Evolutionary conservation across 1,140 invertebrate genomes (phyloP).

Genomic region (Laupala kohalensis): DNA sequence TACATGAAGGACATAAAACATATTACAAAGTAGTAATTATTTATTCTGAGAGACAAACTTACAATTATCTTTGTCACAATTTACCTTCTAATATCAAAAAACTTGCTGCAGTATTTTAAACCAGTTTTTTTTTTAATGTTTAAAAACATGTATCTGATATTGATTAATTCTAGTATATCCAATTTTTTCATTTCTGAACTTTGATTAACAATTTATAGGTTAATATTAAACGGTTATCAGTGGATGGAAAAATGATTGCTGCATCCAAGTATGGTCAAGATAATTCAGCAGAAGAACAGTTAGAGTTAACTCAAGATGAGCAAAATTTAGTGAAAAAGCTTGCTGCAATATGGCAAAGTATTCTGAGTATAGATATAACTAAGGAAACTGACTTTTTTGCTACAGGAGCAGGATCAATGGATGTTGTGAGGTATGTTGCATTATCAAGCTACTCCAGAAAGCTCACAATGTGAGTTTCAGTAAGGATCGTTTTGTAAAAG

Average conservation of each 20-base stretch:
- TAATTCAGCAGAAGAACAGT: conserved; percentile 34
- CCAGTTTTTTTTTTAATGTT: no score
- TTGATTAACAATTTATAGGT: conserved; percentile 31
- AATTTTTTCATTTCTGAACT: no score
- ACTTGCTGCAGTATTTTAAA: no score
- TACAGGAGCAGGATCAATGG: conserved; percentile 87
- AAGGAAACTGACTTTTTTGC: conserved; percentile 83
- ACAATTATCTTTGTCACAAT: no score
- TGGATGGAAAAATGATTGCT: conserved; percentile 68
- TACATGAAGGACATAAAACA: no score
- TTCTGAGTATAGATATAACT: conserved; percentile 63
- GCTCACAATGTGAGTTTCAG: no score
- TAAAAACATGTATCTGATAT: no score
- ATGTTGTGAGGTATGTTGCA: conserved; percentile 59
- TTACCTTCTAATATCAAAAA: no score
- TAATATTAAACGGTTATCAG: conserved; percentile 56
- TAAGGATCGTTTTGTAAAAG: no score
- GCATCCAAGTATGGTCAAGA: conserved; percentile 67
- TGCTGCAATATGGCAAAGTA: conserved; percentile 67
- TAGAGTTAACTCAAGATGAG: conserved; percentile 71
- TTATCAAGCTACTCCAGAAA: neutral
- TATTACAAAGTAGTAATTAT: no score
- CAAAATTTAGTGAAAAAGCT: conserved; percentile 43
- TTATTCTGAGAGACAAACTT: no score
- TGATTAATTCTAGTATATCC: no score